phyloP scores from a whole-genome alignment of 64 coral and sea anemone species.

The Montipora efflorescens region DNA sequence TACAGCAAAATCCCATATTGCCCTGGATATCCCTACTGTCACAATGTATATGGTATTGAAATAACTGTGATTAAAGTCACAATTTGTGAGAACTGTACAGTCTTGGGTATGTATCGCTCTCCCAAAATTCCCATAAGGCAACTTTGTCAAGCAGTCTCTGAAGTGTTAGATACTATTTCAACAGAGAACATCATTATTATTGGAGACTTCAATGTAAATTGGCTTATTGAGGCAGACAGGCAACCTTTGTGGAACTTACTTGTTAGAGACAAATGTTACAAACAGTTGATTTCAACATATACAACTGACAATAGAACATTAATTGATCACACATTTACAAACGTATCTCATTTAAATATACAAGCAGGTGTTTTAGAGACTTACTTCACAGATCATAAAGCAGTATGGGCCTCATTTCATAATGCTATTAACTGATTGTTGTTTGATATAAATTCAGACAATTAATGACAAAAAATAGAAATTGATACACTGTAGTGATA shows the following conservation, averaged over 20 bases:
- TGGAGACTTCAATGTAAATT: conserved; percentile 48
- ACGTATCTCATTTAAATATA: not conserved
- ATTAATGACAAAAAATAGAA: too few species aligned
- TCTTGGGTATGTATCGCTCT: conserved; percentile 1
- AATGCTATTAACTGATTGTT: conserved; percentile 6
- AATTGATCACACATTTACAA: conserved; percentile 14
- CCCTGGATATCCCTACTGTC: not conserved
- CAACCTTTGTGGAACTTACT: not conserved
- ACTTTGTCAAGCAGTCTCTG: not conserved
- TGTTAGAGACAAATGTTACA: not conserved
- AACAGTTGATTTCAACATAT: not conserved
- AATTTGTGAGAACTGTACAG: not conserved
- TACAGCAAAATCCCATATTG: not conserved
- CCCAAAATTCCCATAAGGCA: conserved; percentile 1
- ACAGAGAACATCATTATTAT: conserved; percentile 6
- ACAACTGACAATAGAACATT: not conserved
- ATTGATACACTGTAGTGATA: too few species aligned
- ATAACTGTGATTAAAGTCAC: not conserved
- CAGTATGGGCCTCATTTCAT: not conserved
- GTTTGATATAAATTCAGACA: too few species aligned
- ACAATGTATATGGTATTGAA: conserved; percentile 2
- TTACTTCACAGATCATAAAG: not conserved
- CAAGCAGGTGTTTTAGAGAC: not conserved
- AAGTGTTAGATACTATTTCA: not conserved
- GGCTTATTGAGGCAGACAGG: conserved; percentile 25